Evolutionary conservation across 2,113 vertebrate genomes (phyloP), one percentile per base, ranked within the genome.

Genomic region (Falcunculus frontatus): DNA sequence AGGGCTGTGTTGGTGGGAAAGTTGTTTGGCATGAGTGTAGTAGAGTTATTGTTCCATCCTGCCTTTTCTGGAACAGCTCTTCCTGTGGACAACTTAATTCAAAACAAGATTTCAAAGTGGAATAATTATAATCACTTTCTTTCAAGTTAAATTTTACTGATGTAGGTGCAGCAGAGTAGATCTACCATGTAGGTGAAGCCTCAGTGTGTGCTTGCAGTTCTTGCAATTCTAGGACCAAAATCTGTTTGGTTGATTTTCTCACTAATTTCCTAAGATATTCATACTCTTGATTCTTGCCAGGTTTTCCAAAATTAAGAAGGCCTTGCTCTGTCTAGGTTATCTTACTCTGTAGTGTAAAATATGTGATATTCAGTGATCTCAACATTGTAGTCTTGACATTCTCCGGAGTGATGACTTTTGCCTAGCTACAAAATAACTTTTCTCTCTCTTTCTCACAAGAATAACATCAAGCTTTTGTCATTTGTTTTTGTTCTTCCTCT

Each of bases 401-500:
- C 80, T 87, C 91, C 2, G 0, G 52, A 64, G 64, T 78, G 63
- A 67, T 84, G 76, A 78, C 75, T 96, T 94, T 74, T 94, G 80
- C 65, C 56, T 64, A 74, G 50, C 59, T 93, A n/a, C 55, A 74
- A 92, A 85, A 89, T 95, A 9, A 82, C 72, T 94, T 92, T 88
- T 8, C 63, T n/a, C 27, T 64, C 62, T 89, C 46, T 89, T 70
- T 89, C 55, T 74, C 42, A 52, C 62, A 86, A 92, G 49, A 76
- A 56, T 65, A 87, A 60, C 55, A 92, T 63, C 73, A 87, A 68
- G 72, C 53, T 87, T 84, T 87, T 93, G 85, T 93, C 12, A 32
- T 90, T 95, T 95, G 57, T 84, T 77, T 95, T 95, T 86, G 77
- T 59, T 35, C 55, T 87, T 91, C 44, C 89, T 94, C 94, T 94